Conservation (phyloP, 1,140 invertebrate genomes). For the Drosophila ironensis region DNA sequence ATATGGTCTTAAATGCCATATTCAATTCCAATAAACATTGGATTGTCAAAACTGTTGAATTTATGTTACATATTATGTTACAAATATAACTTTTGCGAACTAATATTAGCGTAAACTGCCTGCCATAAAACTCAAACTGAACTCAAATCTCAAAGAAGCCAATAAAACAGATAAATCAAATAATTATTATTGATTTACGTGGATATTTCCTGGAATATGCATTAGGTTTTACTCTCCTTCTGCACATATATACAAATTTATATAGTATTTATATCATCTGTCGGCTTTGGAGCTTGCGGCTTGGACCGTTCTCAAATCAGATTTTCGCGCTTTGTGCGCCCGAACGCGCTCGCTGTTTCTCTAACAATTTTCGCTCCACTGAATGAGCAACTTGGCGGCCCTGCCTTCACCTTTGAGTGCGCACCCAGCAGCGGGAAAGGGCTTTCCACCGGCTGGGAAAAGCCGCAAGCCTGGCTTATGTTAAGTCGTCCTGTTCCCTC, state of each 20-base stretch:
- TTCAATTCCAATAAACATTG: too few relatives aligned
- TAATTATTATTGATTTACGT: too few relatives aligned
- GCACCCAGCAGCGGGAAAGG: neutral
- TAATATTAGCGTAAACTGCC: too few relatives aligned
- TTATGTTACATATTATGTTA: too few relatives aligned
- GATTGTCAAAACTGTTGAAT: too few relatives aligned
- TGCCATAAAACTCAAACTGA: too few relatives aligned
- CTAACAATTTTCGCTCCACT: conserved; percentile 59
- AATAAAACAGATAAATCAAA: too few relatives aligned
- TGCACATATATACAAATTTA: neutral
- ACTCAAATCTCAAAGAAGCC: too few relatives aligned
- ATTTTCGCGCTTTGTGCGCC: conserved; percentile 49
- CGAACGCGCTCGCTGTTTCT: conserved; percentile 52
- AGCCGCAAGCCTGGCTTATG: conserved; percentile 65
- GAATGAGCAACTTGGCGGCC: conserved; percentile 25
- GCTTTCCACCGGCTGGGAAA: conserved; percentile 34
- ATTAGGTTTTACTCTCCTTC: neutral
- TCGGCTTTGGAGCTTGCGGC: conserved; percentile 16
- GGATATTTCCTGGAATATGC: neutral
- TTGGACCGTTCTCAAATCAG: conserved; percentile 41
- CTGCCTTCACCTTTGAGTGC: conserved; percentile 5
- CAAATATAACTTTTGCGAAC: too few relatives aligned
- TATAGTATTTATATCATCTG: too few relatives aligned
- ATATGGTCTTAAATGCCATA: neutral
- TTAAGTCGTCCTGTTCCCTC: conserved; percentile 42